phyloP scores from a whole-genome alignment of 2,888 invertebrate genomes.

The Perizoma flavofasciatum region DNA sequence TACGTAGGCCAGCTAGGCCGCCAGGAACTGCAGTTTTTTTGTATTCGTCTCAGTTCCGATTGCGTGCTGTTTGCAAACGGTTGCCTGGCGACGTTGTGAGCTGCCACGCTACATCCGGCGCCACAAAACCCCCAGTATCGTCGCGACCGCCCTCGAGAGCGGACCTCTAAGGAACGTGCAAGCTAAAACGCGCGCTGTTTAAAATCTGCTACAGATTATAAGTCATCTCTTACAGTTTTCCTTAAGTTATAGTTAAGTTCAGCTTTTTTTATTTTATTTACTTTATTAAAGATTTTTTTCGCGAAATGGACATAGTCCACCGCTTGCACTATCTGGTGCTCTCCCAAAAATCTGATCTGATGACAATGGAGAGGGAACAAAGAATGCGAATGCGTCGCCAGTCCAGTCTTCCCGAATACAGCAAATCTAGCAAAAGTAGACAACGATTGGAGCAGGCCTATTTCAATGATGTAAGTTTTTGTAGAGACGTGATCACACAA shows the following conservation, averaged over 20 bases:
- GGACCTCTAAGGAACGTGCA: conserved; percentile 34
- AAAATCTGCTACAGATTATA: conserved; percentile 10
- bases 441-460: conserved; percentile 75
- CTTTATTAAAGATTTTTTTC: conserved; percentile 5
- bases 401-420: conserved; percentile 79
- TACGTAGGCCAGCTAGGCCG: conserved; percentile 11
- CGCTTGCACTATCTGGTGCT: conserved; percentile 78
- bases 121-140: conserved; percentile 60
- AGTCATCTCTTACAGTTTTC: conserved; percentile 6
- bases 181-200: conserved; percentile 24
- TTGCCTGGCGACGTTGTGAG: conserved; percentile 69
- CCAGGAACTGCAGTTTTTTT: conserved; percentile 31
- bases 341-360: conserved; percentile 78
- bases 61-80: conserved; percentile 75
- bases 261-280: conserved; percentile 7
- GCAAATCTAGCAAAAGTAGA: conserved; percentile 67
- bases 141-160: conserved; percentile 63
- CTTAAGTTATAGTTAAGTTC: background rate
- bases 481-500: background rate
- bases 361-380: conserved; percentile 80
- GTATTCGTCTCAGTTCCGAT: conserved; percentile 31
- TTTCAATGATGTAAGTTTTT: conserved; percentile 75
- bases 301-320: conserved; percentile 78
- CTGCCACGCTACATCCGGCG: conserved; percentile 69
- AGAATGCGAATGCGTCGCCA: conserved; percentile 75